Base-by-base conservation (phyloP, 2,888 invertebrate genomes). In the Caenorhabditis zanzibari region DNA sequence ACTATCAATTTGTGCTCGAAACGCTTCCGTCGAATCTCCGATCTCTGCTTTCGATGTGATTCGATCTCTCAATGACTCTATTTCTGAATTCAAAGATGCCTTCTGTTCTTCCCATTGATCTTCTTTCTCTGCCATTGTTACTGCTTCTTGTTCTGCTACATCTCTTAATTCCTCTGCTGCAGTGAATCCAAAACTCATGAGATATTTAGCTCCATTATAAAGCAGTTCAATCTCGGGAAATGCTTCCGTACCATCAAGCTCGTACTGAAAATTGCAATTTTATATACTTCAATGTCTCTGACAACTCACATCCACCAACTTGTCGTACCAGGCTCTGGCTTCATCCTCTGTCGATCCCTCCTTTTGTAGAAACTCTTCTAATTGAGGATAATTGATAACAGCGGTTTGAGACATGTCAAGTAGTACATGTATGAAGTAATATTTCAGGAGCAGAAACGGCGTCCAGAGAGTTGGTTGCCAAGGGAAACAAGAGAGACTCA, bases 101-200 rank as follows among this genome's bases (percentile, higher is more conserved):
- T 88, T 79, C 63, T 90, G 88, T 64, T 88, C 85, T 28, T 91
- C 90, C 91, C 91, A 91, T 71, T 87, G 88, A 76, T 90, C 90
- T 76, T 91, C 91, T 38, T 86, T 88, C 61, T 91, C 91, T 1
- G 90, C 91, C 81, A 88, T 88, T 26, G 83, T 85, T 10, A 86
- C 82, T 2, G 90, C 90, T 76, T 91, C 90, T n/a, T 86, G 83
- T 75, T 91, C 91, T n/a, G 90, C 88, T 22, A 90, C 82, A 69
- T 90, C 88, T 32, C 85, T 76, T 52, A 92, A 74, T 56, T 90
- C 91, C 72, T 91, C 91, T 1, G 89, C 89, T 9, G 88, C 87
- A 2, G 91, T 89, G 81, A 88, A 88, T 19, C 84, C 83, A 84
- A 88, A 71, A 83, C 80, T 79, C 88, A 86, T 80, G 19, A 79